Base-by-base conservation (phyloP, 1,140 invertebrate species). In the Lordiphosa mommai region DNA sequence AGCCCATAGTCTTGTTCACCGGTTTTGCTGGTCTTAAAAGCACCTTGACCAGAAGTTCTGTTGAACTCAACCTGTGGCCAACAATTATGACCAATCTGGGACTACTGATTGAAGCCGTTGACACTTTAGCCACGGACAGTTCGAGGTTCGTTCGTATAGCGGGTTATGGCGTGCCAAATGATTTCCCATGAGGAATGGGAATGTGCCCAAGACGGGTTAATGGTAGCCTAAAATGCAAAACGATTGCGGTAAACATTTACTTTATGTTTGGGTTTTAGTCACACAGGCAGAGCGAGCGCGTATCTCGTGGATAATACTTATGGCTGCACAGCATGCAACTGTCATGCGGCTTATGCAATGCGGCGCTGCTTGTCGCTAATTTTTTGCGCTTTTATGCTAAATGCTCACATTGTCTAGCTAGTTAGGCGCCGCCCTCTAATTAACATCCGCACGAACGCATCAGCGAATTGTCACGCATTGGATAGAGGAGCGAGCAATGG, bases 311-410 rank as follows among this genome's bases (percentile, higher is more conserved):
- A 33, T 23, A 20, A 29, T 17, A 40, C 34, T 20, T 20, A 20
- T 20, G 23, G 16, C 33, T 47, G 20, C 32, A n/a, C 23, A 6
- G 32, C 32, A 34, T 48, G 46, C 46, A 17, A 48, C 46, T 14
- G 46, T 43, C 40, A 32, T 30, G 10, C 27, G 41, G 17, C 44
- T 74, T 60, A 53, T 52, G 65, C 33, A 69, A 74, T 32, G 10
- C 23, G 44, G 8, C n/a, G 17, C 8, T 34, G 13, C 9, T 51
- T 51, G 30, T 46, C 36, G 27, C 52, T 49, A 47, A 38, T 61
- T 49, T 63, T 57, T 55, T 55, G 16, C 58, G 60, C 47, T 47
- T 27, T 50, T 58, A 43, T 43, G 68, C 68, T 65, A 80, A 79
- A 56, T 34, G 52, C 29, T 41, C 43, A 12, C 61, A 69, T 72